Conservation (phyloP, 2,888 invertebrate genomes). For the Athetis lepigone region DNA sequence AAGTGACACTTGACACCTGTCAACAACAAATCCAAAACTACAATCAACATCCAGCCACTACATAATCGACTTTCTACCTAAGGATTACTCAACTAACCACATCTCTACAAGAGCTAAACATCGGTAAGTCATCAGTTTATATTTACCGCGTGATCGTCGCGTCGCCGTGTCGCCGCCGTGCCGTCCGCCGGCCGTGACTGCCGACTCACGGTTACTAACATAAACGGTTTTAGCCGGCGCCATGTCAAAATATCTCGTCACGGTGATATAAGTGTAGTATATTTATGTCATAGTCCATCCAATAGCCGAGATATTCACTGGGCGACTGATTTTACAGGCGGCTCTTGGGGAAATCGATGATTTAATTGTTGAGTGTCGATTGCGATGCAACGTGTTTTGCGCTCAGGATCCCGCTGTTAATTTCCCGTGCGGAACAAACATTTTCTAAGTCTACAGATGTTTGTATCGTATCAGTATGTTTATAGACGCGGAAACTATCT, state of each 20-base stretch:
- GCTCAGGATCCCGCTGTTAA: not conserved
- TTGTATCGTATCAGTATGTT: not conserved
- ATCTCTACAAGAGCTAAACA: constrained; percentile 34
- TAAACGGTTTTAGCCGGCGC: constrained; percentile 60
- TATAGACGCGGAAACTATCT: constrained; percentile 7
- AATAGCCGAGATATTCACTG: constrained; percentile 28
- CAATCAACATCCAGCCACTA: constrained; percentile 13
- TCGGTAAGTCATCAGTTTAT: constrained; percentile 60
- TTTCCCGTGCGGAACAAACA: constrained; percentile 7
- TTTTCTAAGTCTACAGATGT: not conserved
- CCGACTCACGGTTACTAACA: constrained; percentile 58
- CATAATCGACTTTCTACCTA: constrained; percentile 11
- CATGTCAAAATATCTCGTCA: constrained; percentile 60
- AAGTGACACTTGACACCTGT: constrained; percentile 31
- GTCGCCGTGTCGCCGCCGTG: constrained; percentile 52
- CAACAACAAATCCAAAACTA: constrained; percentile 28
- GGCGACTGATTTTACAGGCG: not conserved
- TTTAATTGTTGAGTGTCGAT: constrained; percentile 17
- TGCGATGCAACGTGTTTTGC: not conserved
- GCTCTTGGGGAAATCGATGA: constrained; percentile 6
- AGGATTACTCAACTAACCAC: constrained; percentile 46
- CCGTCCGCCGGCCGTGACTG: constrained; percentile 44
- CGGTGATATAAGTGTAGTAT: constrained; percentile 52
- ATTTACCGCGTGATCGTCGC: constrained; percentile 56
- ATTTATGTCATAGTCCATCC: constrained; percentile 60